Evolutionary conservation across 2,113 vertebrate genomes (phyloP), one percentile per base, ranked within the genome.

Genomic region (Hylia prasina): DNA sequence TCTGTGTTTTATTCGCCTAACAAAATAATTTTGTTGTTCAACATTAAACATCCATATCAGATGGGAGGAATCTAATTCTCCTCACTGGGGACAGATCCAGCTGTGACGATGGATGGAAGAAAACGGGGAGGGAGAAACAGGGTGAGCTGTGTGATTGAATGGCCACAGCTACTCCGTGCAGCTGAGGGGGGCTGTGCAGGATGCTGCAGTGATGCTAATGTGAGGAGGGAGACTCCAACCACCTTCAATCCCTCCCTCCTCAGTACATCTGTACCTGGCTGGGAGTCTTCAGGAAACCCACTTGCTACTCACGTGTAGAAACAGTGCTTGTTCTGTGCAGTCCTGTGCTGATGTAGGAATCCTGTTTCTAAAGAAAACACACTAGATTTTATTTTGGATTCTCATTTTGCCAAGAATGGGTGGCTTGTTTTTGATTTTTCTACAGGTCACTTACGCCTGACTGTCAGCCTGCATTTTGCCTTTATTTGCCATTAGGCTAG

Each of bases 11-110:
- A 81, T 95, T 84, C 56, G 5, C 80, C 68, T 81, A 95, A 92
- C 77, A 82, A 90, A 96, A 84, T 95, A 91, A 93, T 90, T 65
- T 90, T 95, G 86, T 94, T 94, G 56, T 82, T 95, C 89, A 87
- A 89, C 93, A 94, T 89, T 56, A 81, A 78, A 83, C 54, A 87
- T 71, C 71, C 47, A 0, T 92, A 83, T 88, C 58, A 90, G 68
- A 87, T 2, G 18, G 75, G 61, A 90, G 28, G 78, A 82, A 91
- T 54, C 58, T 50, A 35, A 66, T 70, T 88, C 85, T 77, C 37
- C 58, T 82, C 54, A 11, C 0, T 1, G 4, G 58, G 50, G 63
- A 65, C 39, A 63, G 68, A 95, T 90, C 68, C 88, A 92, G 70
- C 85, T 80, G 42, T 68, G 75, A 44, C 6, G 1, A 85, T 42